phyloP scores from a whole-genome alignment of 1,140 invertebrate species.

The Zaprionus lachaisei region DNA sequence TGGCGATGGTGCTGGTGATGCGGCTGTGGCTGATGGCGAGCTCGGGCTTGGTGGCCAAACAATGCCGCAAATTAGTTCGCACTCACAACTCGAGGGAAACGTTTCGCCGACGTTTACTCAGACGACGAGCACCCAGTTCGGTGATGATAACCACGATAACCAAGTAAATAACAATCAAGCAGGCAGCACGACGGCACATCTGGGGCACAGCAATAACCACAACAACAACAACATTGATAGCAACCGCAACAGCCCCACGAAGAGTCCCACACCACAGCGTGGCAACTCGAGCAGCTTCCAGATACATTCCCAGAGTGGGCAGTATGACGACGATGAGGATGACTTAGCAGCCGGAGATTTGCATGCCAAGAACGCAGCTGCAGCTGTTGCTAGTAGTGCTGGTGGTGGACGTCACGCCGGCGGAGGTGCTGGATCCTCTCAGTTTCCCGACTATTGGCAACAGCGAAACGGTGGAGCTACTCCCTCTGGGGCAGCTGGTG shows the following conservation, averaged over 20 bases:
- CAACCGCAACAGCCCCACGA: conserved; percentile 62
- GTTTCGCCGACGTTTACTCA: conserved; percentile 72
- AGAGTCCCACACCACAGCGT: conserved; percentile 49
- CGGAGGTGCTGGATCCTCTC: conserved; percentile 16
- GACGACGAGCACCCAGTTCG: conserved; percentile 64
- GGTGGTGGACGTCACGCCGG: conserved; percentile 32
- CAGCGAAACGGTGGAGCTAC: conserved; percentile 64
- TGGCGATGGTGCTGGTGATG: conserved; percentile 46
- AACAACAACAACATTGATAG: conserved; percentile 50
- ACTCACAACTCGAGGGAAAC: conserved; percentile 83
- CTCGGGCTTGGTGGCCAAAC: conserved; percentile 73
- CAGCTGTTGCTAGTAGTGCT: conserved; percentile 33
- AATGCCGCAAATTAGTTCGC: conserved; percentile 84
- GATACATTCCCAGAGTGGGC: conserved; percentile 50
- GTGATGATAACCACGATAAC: conserved; percentile 71
- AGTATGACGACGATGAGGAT: conserved; percentile 68
- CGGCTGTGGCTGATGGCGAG: conserved; percentile 65
- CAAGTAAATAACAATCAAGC: conserved; percentile 50
- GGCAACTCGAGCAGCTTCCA: conserved; percentile 61
- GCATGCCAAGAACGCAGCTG: conserved; percentile 35
- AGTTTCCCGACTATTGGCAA: conserved; percentile 74
- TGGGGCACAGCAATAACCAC: conserved; percentile 44
- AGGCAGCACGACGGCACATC: conserved; percentile 27
- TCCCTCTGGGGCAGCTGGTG: not conserved
- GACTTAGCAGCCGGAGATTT: conserved; percentile 56